These are phyloP conservation scores for Xiphophorus couchianus DNA, from an alignment of 2,113 vertebrate species.

Conservation along the genomic window DNA sequence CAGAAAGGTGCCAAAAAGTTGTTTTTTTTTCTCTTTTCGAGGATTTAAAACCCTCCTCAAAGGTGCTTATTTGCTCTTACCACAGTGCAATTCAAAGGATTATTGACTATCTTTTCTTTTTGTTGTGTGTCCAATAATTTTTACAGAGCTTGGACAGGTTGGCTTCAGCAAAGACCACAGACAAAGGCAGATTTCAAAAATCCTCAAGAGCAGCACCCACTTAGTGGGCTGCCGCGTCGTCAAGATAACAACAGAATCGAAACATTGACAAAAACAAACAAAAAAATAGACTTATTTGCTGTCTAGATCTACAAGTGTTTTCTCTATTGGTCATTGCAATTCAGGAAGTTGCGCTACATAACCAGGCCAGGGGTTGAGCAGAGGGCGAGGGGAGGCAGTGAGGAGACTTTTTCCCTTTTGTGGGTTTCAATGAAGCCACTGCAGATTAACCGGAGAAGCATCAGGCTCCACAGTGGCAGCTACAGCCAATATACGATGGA, in stretches of 20 bases:
- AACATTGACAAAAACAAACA: constrained; percentile 12
- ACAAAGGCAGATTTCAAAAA: constrained; percentile 63
- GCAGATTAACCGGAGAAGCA: constrained; percentile 42
- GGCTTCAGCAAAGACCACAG: constrained; percentile 64
- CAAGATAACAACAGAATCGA: constrained; percentile 40
- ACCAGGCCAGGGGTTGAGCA: constrained; percentile 56
- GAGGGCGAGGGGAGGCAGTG: constrained; percentile 44
- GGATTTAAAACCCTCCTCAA: constrained; percentile 51
- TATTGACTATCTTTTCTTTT: constrained; percentile 47
- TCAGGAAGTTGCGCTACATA: constrained; percentile 74
- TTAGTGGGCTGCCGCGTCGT: constrained; percentile 48
- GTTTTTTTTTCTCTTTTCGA: constrained; percentile 28
- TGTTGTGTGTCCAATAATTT: constrained; percentile 59
- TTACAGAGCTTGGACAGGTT: constrained; percentile 67
- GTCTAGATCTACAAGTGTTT: constrained; percentile 64
- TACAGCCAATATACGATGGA: background rate
- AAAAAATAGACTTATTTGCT: constrained; percentile 52
- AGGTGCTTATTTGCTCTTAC: constrained; percentile 69
- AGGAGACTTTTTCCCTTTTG: constrained; percentile 47
- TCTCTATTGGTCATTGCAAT: constrained; percentile 54
- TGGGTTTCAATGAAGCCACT: constrained; percentile 29
- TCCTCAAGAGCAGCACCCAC: constrained; percentile 43
- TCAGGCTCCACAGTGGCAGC: constrained; percentile 29
- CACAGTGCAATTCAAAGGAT: constrained; percentile 77
- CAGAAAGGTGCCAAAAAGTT: constrained; percentile 59